Conservation (phyloP, 2,113 vertebrate genomes). For the Paedocypris sp. region DNA sequence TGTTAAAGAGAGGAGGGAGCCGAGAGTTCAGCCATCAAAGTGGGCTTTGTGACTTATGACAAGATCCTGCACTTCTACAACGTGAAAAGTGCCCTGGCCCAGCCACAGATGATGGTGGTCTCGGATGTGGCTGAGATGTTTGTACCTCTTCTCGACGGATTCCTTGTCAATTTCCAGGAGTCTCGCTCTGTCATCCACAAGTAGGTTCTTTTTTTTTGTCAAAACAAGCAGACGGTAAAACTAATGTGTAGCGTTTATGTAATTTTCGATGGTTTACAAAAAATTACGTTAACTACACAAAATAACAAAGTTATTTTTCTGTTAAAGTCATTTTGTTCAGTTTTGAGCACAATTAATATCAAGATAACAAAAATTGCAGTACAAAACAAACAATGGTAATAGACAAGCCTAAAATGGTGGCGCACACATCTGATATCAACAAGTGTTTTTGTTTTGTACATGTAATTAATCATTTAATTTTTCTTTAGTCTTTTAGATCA, state of each 20-base stretch:
- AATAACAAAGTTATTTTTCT: too few species aligned
- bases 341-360: too few species aligned
- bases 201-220: constrained; percentile 51
- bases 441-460: not conserved
- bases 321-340: too few species aligned
- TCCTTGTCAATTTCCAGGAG: constrained; percentile 85
- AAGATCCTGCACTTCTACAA: constrained; percentile 96
- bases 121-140: constrained; percentile 87
- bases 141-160: constrained; percentile 83
- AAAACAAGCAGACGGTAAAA: too few species aligned
- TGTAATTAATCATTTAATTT: not conserved
- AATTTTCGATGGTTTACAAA: too few species aligned
- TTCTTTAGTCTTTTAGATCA: constrained; percentile 77
- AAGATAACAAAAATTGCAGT: too few species aligned
- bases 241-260: too few species aligned
- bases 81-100: constrained; percentile 83
- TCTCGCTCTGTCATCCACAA: constrained; percentile 79
- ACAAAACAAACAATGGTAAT: too few species aligned
- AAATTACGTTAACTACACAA: too few species aligned
- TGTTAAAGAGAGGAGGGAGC: constrained; percentile 70
- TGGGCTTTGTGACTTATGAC: constrained; percentile 91
- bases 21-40: constrained; percentile 68
- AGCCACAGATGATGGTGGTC: constrained; percentile 98
- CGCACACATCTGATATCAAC: too few species aligned
- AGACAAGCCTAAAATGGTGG: too few species aligned